phyloP scores from a whole-genome alignment of 2,888 invertebrate species.

The Mesoligia furuncula region DNA sequence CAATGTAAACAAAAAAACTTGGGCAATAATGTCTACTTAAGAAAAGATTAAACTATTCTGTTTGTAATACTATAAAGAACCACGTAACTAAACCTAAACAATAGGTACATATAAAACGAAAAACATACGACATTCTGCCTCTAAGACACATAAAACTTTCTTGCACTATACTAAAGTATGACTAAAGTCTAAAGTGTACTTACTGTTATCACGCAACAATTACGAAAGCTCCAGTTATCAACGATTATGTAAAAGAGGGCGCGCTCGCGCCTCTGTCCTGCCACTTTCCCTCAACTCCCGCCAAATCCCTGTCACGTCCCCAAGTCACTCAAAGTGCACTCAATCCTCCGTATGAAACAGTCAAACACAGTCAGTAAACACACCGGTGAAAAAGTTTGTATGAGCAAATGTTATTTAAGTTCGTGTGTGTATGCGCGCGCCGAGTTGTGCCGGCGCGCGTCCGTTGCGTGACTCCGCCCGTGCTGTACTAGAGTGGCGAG shows the following conservation, averaged over 20 bases:
- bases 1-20: slow-evolving; percentile 61
- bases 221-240: slow-evolving; percentile 85
- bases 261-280: slow-evolving; percentile 72
- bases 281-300: slow-evolving; percentile 83
- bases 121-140: slow-evolving; percentile 8
- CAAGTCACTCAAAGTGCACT: slow-evolving; percentile 74
- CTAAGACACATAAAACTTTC: slow-evolving; percentile 40
- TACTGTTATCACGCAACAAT: slow-evolving; percentile 88
- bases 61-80: background rate
- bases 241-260: slow-evolving; percentile 81
- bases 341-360: slow-evolving; percentile 68
- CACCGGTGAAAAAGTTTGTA: slow-evolving; percentile 74
- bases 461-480: slow-evolving; percentile 82
- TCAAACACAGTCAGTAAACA: slow-evolving; percentile 77
- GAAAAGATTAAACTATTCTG: slow-evolving; percentile 36
- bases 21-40: slow-evolving; percentile 34
- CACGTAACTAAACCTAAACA: slow-evolving; percentile 31
- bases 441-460: slow-evolving; percentile 77
- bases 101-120: background rate
- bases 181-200: slow-evolving; percentile 74
- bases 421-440: slow-evolving; percentile 78
- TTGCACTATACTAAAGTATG: slow-evolving; percentile 55
- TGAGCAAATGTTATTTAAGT: slow-evolving; percentile 68
- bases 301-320: slow-evolving; percentile 73
- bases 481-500: slow-evolving; percentile 83